Percentiles rank a stretch among this genome's conserved stretches.
Evolutionary conservation across 2,797 vertebrate genomes (phyloP).

Genomic region (Hypotaenidia philippensis): DNA sequence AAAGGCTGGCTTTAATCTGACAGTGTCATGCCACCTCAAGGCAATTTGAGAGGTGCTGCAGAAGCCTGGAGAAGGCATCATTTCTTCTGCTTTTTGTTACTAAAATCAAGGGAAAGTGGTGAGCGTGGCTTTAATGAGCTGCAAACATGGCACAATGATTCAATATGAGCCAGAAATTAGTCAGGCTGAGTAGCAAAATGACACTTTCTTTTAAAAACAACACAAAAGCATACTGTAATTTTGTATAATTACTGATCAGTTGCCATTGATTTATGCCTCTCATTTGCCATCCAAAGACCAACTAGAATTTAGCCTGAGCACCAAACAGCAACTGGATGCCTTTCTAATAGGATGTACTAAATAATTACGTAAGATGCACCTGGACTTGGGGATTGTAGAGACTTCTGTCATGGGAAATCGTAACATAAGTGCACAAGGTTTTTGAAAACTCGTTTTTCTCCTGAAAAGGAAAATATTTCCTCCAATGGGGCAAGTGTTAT

Average conservation of each 20-base stretch:
- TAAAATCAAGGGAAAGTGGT: background rate
- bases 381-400: background rate
- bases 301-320: background rate
- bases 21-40: background rate
- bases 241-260: slow-evolving; percentile 68
- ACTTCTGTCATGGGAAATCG: background rate
- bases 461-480: background rate
- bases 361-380: background rate
- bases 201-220: slow-evolving; percentile 46
- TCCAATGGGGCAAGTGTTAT: background rate
- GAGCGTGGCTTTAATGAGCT: slow-evolving; percentile 33
- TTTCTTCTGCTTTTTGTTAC: background rate
- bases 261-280: slow-evolving; percentile 56
- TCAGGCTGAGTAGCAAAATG: slow-evolving; percentile 47
- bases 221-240: slow-evolving; percentile 53
- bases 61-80: background rate
- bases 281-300: slow-evolving; percentile 10
- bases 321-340: background rate
- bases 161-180: slow-evolving; percentile 65
- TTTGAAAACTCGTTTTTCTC: background rate
- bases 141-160: slow-evolving; percentile 33
- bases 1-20: background rate
- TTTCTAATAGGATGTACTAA: background rate
- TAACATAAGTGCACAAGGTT: background rate
- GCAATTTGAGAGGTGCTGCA: background rate